Conservation (phyloP, 2,888 invertebrate species). For the Pyralis farinalis region DNA sequence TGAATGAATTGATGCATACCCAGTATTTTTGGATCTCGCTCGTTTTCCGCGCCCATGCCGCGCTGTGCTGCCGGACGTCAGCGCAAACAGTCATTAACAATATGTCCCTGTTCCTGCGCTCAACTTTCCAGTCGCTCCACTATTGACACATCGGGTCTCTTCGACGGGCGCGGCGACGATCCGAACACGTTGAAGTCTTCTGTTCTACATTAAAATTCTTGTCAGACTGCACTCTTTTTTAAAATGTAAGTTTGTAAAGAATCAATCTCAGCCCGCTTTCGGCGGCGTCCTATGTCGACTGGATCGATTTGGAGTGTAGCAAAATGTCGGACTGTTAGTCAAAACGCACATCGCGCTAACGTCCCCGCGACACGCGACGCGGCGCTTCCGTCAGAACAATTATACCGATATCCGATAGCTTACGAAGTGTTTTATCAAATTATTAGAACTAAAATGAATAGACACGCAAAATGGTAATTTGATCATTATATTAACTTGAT, state of each 20-base stretch:
- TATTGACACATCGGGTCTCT: too few species aligned
- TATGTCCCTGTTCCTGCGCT: too few species aligned
- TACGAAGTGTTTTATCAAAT: too few species aligned
- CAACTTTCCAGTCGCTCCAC: too few species aligned
- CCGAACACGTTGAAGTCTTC: conserved; percentile 2
- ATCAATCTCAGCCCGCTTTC: background rate
- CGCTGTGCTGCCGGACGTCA: background rate
- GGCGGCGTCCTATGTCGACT: background rate
- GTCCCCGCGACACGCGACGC: conserved; percentile 5
- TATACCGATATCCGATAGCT: too few species aligned
- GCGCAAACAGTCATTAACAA: too few species aligned
- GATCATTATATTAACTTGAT: too few species aligned
- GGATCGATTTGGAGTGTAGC: background rate
- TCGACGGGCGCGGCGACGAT: background rate
- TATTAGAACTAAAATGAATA: too few species aligned
- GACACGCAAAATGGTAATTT: too few species aligned
- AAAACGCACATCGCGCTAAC: background rate
- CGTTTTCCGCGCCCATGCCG: background rate
- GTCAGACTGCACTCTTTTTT: too few species aligned
- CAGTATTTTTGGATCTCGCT: background rate
- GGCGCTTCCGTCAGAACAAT: background rate
- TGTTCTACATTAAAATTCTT: background rate
- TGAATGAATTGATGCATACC: background rate
- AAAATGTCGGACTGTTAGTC: background rate
- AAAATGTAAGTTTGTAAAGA: too few species aligned